These are phyloP conservation scores for Bombus soroeensis DNA, from an alignment of 1,140 invertebrate species.

Conservation along the genomic window DNA sequence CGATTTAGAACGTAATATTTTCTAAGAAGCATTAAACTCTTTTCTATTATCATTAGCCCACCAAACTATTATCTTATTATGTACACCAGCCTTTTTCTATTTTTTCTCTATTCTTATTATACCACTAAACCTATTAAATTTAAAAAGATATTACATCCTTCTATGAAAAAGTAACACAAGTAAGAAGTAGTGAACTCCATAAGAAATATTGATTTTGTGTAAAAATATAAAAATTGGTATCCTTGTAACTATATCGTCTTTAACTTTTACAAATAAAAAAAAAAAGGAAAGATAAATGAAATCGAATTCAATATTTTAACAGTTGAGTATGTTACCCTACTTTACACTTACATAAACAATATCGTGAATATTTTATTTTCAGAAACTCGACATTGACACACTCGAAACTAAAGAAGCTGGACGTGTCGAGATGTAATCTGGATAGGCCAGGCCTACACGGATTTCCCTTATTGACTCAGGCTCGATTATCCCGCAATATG, in stretches of 20 bases:
- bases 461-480: slow-evolving; percentile 84
- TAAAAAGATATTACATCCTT: background rate
- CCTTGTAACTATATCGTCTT: too few relatives aligned
- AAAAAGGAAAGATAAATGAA: too few relatives aligned
- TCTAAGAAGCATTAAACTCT: background rate
- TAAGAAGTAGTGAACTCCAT: background rate
- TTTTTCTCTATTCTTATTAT: background rate
- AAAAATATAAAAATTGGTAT: background rate
- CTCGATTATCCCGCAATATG: slow-evolving; percentile 85
- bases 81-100: too few relatives aligned
- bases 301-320: background rate
- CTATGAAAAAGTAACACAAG: background rate
- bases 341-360: background rate
- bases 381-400: slow-evolving; percentile 80
- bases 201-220: background rate
- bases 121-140: background rate
- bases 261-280: too few relatives aligned
- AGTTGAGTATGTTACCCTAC: background rate
- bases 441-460: slow-evolving; percentile 84
- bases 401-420: slow-evolving; percentile 82
- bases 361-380: background rate
- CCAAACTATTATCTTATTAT: too few relatives aligned
- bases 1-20: too few relatives aligned
- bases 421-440: slow-evolving; percentile 86
- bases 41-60: too few relatives aligned